Conservation (phyloP, 2,888 invertebrate species). For the Lycaena phlaeas region DNA sequence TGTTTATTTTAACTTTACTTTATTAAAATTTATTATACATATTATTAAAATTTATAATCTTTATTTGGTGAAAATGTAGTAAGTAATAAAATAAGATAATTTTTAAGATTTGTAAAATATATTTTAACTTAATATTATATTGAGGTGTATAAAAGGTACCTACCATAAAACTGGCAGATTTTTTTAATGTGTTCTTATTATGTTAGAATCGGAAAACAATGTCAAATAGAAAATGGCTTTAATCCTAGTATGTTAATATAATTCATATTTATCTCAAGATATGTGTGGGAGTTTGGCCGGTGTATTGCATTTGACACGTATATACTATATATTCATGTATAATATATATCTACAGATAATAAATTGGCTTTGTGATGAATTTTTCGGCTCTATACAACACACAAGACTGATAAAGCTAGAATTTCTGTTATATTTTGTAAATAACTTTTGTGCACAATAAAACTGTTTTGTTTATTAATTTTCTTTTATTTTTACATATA, state of each 20-base stretch:
- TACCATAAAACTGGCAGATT: not conserved
- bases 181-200: not conserved
- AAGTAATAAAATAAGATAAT: too few relatives aligned
- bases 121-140: not conserved
- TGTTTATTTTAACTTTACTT: too few relatives aligned
- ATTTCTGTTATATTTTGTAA: constrained; percentile 55
- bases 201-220: not conserved
- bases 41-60: too few relatives aligned
- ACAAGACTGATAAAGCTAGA: constrained; percentile 68
- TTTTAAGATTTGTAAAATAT: not conserved
- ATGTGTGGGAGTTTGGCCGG: constrained; percentile 9
- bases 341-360: constrained; percentile 18
- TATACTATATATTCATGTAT: constrained; percentile 24
- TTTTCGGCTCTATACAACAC: constrained; percentile 68
- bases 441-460: constrained; percentile 69
- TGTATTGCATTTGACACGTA: constrained; percentile 16
- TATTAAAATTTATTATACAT: too few relatives aligned
- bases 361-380: constrained; percentile 59
- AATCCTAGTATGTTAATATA: not conserved
- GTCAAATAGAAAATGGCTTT: not conserved
- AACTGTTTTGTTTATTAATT: constrained; percentile 54
- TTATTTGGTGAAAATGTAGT: too few relatives aligned
- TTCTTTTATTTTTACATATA: constrained; percentile 48
- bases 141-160: not conserved
- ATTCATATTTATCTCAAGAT: constrained; percentile 10